Percentiles rank a stretch among this genome's conserved stretches.
Evolutionary conservation across 2,797 vertebrate genomes (phyloP).

Genomic region (Hydrophis major): DNA sequence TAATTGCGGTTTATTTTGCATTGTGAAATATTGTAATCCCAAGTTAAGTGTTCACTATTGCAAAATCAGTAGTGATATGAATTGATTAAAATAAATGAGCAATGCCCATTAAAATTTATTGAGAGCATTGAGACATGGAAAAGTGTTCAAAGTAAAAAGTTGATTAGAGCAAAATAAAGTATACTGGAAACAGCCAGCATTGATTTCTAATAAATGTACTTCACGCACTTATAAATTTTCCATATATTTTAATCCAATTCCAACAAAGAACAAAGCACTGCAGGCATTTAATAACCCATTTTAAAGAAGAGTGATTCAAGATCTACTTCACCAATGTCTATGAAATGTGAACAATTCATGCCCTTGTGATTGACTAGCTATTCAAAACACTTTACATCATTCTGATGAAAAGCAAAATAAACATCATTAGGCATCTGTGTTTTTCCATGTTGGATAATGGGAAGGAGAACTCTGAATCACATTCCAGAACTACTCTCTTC

Average conservation of each 20-base stretch:
- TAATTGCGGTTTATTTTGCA: background rate
- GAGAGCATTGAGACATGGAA: background rate
- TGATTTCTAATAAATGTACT: background rate
- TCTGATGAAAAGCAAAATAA: background rate
- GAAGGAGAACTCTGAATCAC: background rate
- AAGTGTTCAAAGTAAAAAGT: background rate
- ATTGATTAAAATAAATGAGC: background rate
- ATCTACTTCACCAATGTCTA: background rate
- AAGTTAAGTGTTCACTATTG: background rate
- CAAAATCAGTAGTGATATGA: background rate
- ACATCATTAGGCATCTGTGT: background rate
- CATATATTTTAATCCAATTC: background rate
- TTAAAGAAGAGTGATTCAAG: background rate
- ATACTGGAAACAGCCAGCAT: background rate
- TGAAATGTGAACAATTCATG: background rate
- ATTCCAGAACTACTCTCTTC: background rate
- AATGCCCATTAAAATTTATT: background rate
- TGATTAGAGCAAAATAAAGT: background rate
- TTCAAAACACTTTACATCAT: background rate
- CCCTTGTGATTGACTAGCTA: background rate
- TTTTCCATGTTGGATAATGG: background rate
- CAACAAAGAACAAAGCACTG: background rate
- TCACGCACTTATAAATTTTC: background rate
- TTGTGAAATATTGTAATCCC: background rate
- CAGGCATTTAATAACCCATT: background rate